Evolutionary conservation across 2,797 vertebrate species (phyloP).

Genomic region (Emydoidea blandingii): DNA sequence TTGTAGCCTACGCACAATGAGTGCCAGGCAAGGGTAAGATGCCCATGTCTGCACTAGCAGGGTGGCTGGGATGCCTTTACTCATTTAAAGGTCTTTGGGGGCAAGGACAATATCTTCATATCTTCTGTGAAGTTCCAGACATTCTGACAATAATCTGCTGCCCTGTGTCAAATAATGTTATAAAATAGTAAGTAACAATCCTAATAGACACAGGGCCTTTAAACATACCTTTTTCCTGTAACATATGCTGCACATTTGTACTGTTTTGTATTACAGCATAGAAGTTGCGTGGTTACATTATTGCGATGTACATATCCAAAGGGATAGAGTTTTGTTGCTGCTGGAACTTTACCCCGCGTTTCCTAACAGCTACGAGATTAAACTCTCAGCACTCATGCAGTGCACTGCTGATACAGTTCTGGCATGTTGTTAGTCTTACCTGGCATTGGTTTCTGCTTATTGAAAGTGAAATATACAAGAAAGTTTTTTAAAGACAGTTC

Average conservation of each 20-base stretch:
- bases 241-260: not conserved
- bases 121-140: not conserved
- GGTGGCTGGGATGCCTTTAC: not conserved
- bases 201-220: not conserved
- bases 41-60: not conserved
- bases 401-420: not conserved
- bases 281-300: not conserved
- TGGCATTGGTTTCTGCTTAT: not conserved
- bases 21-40: not conserved
- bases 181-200: not conserved
- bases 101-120: not conserved
- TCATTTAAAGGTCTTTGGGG: not conserved
- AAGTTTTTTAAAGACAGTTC: not conserved
- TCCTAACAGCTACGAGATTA: not conserved
- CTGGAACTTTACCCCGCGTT: not conserved
- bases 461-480: not conserved
- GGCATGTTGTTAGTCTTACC: not conserved
- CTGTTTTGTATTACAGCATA: not conserved
- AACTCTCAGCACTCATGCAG: not conserved
- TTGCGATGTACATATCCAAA: not conserved
- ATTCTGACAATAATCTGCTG: not conserved
- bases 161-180: not conserved
- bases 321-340: not conserved
- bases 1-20: not conserved
- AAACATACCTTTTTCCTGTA: not conserved